These are phyloP conservation scores for Psix sp. DNA, from an alignment of 1,140 invertebrate species.

Conservation along the genomic window DNA sequence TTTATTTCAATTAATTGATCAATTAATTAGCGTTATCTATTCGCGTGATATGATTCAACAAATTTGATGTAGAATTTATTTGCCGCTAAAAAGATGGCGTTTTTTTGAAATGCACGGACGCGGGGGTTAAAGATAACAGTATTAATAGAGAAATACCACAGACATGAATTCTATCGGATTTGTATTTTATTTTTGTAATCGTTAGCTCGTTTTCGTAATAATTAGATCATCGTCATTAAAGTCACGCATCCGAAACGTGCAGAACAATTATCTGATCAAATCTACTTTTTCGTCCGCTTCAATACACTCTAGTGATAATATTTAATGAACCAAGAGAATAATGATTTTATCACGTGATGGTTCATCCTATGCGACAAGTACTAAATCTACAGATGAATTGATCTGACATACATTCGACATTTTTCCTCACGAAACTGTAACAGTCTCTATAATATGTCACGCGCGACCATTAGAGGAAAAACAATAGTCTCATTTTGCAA, in stretches of 20 bases:
- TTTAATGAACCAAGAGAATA: not conserved
- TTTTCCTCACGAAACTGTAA: too few species aligned
- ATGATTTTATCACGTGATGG: conserved; percentile 6
- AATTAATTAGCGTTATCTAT: conserved; percentile 2
- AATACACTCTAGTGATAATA: conserved; percentile 1
- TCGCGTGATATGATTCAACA: not conserved
- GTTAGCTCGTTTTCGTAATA: conserved; percentile 6
- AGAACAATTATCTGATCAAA: not conserved
- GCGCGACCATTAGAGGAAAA: too few species aligned
- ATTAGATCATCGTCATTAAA: conserved; percentile 27
- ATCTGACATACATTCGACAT: too few species aligned
- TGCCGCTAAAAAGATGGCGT: not conserved
- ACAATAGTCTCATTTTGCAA: too few species aligned
- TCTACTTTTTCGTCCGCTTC: conserved; percentile 5
- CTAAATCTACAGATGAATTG: too few species aligned
- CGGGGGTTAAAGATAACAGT: not conserved
- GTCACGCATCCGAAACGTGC: not conserved
- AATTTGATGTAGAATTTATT: not conserved
- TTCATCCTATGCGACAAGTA: too few species aligned
- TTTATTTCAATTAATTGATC: conserved; percentile 4
- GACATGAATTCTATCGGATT: not conserved
- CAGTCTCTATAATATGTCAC: too few species aligned
- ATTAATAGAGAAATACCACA: conserved; percentile 5
- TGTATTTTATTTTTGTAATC: conserved; percentile 17
- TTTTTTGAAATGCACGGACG: not conserved